Base-by-base conservation (phyloP, 2,113 vertebrate species). In the Ctenomys sociabilis region DNA sequence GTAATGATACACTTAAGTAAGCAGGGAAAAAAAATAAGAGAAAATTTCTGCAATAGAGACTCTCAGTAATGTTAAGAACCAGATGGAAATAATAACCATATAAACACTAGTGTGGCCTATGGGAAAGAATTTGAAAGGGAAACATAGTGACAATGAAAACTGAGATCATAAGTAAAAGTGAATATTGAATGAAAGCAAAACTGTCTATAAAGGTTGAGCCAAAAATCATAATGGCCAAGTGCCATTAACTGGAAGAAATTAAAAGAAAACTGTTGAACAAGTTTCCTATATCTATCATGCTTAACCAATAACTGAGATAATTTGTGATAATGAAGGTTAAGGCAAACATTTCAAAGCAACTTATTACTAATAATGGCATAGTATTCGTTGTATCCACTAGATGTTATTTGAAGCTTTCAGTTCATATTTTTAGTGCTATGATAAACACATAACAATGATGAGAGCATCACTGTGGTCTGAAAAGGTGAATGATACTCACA, bases 131-230 rank as follows among this genome's bases (percentile, higher is more conserved):
- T 78, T 86, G 52, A 73, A 93, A 88, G 21, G 88, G 70, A 35
- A 94, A 64, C 64, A 85, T 64, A 92, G 84, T 21, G 21, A 2
- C 66, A 94, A 37, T 89, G 0, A 45, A 94, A 88, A 19, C 17
- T 92, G 75, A 40, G 1, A 43, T 52, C 64, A 61, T 92, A 96
- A 95, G 75, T 89, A 90, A 92, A 96, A 90, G 37, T 87, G 68
- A 75, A 92, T 75, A 86, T 35, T 63, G 8, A 95, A 81, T 75
- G 32, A 80, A 93, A 92, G 54, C 63, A 88, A n/a, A 91, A 59
- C 17, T 92, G 35, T 90, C 32, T 3, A 43, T 84, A n/a, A 95
- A 90, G 26, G 3, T 16, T 86, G 35, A 90, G 54, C 37, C 75
- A 93, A 77, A 26, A 63, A 6, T 2, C 1, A 24, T 19, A 91